Evolutionary conservation across 1,140 invertebrate species (phyloP).

Genomic region (Rhopalosiphum maidis): DNA sequence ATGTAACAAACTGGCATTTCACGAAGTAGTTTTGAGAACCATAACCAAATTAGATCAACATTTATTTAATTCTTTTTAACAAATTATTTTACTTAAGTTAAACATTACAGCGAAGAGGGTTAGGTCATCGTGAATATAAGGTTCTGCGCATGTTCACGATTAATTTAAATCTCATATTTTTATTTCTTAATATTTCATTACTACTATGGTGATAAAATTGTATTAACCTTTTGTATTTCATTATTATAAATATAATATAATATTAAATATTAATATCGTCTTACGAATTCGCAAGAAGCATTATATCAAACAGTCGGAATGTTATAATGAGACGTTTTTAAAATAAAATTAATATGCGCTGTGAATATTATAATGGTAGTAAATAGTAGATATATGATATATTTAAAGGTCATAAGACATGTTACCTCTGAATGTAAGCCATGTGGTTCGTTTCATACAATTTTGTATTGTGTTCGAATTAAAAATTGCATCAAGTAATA

Average conservation of each 20-base stretch:
- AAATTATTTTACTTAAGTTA: not conserved
- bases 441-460: not conserved
- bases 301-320: not conserved
- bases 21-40: not conserved
- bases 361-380: not conserved
- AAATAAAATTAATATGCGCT: not conserved
- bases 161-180: conserved; percentile 10
- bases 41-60: not conserved
- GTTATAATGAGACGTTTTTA: conserved; percentile 1
- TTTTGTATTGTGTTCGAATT: conserved; percentile 20
- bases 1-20: not conserved
- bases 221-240: not conserved
- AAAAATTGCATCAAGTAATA: not conserved
- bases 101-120: not conserved
- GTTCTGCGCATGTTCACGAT: not conserved
- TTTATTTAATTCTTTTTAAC: not conserved
- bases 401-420: not conserved
- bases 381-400: not conserved
- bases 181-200: not conserved
- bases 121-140: conserved; percentile 6
- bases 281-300: not conserved
- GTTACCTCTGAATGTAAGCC: not conserved
- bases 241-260: not conserved
- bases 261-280: not conserved
- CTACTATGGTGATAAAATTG: not conserved